These are phyloP conservation scores for Saguinus midas DNA, from an alignment of 2,113 vertebrate genomes.

Conservation along the genomic window DNA sequence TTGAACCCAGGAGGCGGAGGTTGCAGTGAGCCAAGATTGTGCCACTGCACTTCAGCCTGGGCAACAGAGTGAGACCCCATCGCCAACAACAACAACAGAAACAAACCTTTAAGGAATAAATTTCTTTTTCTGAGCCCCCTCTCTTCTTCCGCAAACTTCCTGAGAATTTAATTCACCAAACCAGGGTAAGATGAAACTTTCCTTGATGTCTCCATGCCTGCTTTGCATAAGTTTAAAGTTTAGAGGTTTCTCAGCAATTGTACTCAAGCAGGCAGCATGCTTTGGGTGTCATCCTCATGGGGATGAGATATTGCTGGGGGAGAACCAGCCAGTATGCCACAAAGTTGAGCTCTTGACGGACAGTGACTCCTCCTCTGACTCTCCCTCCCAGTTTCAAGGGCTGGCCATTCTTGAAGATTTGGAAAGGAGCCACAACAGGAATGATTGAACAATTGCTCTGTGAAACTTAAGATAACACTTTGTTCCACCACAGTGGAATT, in stretches of 20 bases:
- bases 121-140: slow-evolving; percentile 1
- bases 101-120: slow-evolving; percentile 6
- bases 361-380: slow-evolving; percentile 52
- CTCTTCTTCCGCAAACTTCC: slow-evolving; percentile 60
- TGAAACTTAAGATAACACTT: slow-evolving; percentile 94
- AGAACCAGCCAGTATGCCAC: slow-evolving; percentile 63
- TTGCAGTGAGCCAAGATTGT: too few species aligned
- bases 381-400: slow-evolving; percentile 69
- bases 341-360: slow-evolving; percentile 76
- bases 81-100: too few species aligned
- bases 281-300: slow-evolving; percentile 59
- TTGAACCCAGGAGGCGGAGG: too few species aligned
- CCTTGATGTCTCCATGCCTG: slow-evolving; percentile 30
- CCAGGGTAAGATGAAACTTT: slow-evolving; percentile 66
- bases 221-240: slow-evolving; percentile 68
- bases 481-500: slow-evolving; percentile 92
- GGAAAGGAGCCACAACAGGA: slow-evolving; percentile 93
- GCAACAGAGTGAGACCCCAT: too few species aligned
- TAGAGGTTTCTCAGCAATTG: slow-evolving; percentile 77
- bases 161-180: slow-evolving; percentile 71
- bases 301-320: slow-evolving; percentile 72
- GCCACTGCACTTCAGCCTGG: too few species aligned
- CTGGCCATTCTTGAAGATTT: slow-evolving; percentile 87
- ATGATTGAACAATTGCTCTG: slow-evolving; percentile 96
- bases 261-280: slow-evolving; percentile 77